Base-by-base conservation (phyloP, 2,797 vertebrate genomes). In the Sandelia bainsii region DNA sequence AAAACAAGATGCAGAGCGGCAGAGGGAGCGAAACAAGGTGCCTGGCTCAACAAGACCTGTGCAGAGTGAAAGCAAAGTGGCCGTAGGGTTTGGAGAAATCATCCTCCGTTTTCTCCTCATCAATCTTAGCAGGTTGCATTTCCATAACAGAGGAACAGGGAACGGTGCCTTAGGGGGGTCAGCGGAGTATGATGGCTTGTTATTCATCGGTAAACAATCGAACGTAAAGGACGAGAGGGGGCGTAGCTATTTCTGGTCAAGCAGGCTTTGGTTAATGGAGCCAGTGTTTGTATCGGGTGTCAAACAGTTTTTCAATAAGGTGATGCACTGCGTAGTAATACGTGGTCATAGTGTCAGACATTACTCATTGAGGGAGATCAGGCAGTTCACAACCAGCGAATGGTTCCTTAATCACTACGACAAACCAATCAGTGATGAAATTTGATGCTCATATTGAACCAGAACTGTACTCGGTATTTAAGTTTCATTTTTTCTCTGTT, bases 61-160 rank as follows among this genome's bases (percentile, higher is more conserved):
- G 65, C 29, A 0, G 22, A 0, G 53, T 10, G 61, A 65, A 62
- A 66, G 62, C 5, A 44, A 70, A 46, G 62, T n/a, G 69, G 75
- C 83, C 40, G 37, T 9, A 23, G 81, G 86, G 51, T 77, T 20
- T 64, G 61, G 74, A 80, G 76, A 66, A 80, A 68, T 72, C 72
- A 77, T 74, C 79, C 76, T 69, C 49, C 1, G 5, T 79, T 79
- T 78, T 69, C 66, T 80, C 45, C 77, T 84, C 79, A 82, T 89
- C 77, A 78, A 73, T 89, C 87, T 80, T 11, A 70, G 82, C 79
- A 71, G 78, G 75, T 81, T 37, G 63, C 40, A 69, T 88, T 84
- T 87, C 54, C 77, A 76, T 83, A 80, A 70, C 75, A 66, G 25
- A 52, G 75, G n/a, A n/a, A n/a, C n/a, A 76, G 69, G 58, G 78